Conservation (phyloP, 2,113 vertebrate species). For the Heliornis fulica region DNA sequence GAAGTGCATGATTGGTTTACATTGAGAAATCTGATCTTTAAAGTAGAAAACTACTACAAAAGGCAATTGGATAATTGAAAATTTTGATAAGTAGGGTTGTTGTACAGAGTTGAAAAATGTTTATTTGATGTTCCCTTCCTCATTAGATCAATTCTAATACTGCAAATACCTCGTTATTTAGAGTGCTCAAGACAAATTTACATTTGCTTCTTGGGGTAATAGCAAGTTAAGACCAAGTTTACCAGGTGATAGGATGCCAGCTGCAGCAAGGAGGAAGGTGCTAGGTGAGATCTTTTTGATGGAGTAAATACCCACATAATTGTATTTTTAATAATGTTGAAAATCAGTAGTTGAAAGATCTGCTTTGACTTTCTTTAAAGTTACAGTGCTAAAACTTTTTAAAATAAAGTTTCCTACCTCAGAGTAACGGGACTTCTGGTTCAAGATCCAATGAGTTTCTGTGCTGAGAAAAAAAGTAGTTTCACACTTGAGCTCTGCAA, state of each 20-base stretch:
- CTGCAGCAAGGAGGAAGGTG: not conserved
- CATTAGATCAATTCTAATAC: not conserved
- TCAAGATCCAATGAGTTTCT: not conserved
- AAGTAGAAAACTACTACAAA: not conserved
- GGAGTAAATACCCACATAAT: not conserved
- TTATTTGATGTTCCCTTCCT: not conserved
- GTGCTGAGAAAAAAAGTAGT: not conserved
- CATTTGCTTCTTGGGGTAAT: not conserved
- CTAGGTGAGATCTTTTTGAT: not conserved
- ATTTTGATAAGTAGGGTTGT: not conserved
- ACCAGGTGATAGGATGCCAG: not conserved
- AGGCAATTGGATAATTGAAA: too few species aligned
- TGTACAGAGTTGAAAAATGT: not conserved
- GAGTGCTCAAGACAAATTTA: not conserved
- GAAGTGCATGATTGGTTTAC: not conserved
- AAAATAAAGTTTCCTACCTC: not conserved
- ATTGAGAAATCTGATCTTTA: not conserved
- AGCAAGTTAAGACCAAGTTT: not conserved
- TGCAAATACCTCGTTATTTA: not conserved
- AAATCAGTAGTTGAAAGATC: not conserved
- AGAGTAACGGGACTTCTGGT: not conserved
- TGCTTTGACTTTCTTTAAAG: not conserved
- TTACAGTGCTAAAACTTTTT: not conserved
- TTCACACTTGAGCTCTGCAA: conserved; percentile 45
- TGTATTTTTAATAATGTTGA: not conserved